These are phyloP conservation scores for Conomelus anceps DNA, from an alignment of 2,888 invertebrate genomes.

Conservation along the genomic window DNA sequence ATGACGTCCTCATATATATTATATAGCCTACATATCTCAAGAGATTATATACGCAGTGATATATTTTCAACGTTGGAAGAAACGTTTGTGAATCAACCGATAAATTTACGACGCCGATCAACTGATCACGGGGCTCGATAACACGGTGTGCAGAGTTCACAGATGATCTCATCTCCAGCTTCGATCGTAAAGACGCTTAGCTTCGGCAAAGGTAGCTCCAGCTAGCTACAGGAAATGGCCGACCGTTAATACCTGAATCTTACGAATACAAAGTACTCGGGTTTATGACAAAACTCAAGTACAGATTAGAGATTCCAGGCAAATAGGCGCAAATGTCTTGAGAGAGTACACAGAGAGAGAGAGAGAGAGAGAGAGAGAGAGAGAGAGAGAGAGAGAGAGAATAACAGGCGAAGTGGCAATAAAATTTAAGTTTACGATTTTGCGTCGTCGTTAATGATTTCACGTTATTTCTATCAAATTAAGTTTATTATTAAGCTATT, in stretches of 20 bases:
- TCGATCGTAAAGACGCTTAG: background rate
- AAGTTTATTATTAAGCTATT: background rate
- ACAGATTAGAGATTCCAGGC: background rate
- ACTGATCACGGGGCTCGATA: background rate
- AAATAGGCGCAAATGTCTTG: background rate
- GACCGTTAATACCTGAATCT: background rate
- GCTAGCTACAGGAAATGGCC: background rate
- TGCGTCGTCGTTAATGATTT: background rate
- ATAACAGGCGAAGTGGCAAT: no score
- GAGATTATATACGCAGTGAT: no score
- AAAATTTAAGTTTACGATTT: background rate
- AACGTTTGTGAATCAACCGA: background rate
- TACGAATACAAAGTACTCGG: background rate
- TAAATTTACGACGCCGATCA: background rate
- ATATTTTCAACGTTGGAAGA: background rate
- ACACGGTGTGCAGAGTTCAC: background rate
- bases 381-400: no score
- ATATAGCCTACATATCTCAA: no score
- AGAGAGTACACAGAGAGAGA: background rate
- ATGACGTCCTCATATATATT: background rate
- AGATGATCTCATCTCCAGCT: background rate
- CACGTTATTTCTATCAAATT: background rate
- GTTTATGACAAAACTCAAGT: background rate
- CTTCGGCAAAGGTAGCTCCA: background rate
- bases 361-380: no score